Evolutionary conservation across 2,888 invertebrate species (phyloP), one percentile per base, ranked within the genome.

Genomic region (Caenorhabditis sinica): DNA sequence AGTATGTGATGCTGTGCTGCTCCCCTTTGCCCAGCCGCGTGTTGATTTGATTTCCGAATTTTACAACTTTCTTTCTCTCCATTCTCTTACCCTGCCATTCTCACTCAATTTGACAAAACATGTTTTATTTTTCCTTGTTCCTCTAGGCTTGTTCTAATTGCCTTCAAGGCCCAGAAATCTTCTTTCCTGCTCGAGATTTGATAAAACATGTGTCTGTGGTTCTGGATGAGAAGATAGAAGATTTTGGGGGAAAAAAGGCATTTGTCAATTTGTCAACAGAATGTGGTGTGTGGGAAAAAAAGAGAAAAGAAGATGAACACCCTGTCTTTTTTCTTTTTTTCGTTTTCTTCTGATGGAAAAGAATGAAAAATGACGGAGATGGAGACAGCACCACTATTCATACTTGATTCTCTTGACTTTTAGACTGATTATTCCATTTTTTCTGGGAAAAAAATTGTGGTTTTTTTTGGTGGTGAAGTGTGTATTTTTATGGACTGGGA

Each of bases 221-320:
- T 61, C 11, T 36, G 9, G 45, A 40, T n/a, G 28, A 23, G 23
- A 17, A 15, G 49, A 45, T 20, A 33, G 61, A 51, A 36, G 53
- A 23, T n/a, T 20, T n/a, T 5, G n/a, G 25, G 43, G 13, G 58
- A 61, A 60, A 43, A 71, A 43, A 30, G 49, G 43, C 77, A 71
- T 79, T 69, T 69, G 77, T 79, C 77, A 68, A 79, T 79, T 79
- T 79, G 77, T 79, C 77, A 79, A 51, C 45, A 30, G 17, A 33
- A 15, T 23, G 58, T 20, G 51, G 68, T 53, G 33, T 11, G 53
- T 13, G 20, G 23, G 23, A 11, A 23, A 53, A 53, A 53, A 66
- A 43, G 20, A 51, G 49, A 13, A 63, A 43, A n/a, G n/a, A 60
- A 13, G 61, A 73, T 60, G 72, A 61, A 71, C 58, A 71, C 71